Evolutionary conservation across 2,888 invertebrate species (phyloP), one percentile per base, ranked within the genome.

Genomic region (Tenthredo amoena): DNA sequence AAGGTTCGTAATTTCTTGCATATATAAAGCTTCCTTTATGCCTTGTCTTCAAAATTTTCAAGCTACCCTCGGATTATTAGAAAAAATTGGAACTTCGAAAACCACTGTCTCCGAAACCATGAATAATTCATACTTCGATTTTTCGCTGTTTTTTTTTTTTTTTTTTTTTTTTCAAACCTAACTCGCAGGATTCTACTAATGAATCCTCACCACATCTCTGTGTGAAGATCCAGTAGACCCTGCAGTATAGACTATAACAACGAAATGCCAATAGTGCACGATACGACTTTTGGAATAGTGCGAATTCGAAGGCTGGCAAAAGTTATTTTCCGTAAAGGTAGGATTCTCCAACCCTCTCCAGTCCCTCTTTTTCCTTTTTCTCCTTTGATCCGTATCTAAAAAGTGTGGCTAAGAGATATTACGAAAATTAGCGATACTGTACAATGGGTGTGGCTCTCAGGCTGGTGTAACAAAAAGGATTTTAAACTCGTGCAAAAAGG

Each of bases 401-500:
- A 43, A 43, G 12, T 43, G 43, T 43, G 74, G 21, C 74, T n/a
- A 4, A 74, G 74, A 74, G 74, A 74, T 21, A 43, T 43, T 74
- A 40, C 15, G 40, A 34, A 77, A 77, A 77, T 50, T 47, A 77
- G 50, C 26, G 50, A 40, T 31, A 50, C 50, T 4, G 18, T 77
- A 77, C 34, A 77, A 77, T 77, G 26, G 31, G 50, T 50, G 40
- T 26, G 77, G 55, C 50, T 55, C 21, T 40, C 55, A n/a, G 15
- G 18, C 34, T 50, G 12, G 31, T 74, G 5, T 9, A 55, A 77
- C 76, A 84, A 58, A 84, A 84, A 84, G 50, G 76, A n/a, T 84
- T 84, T 58, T 76, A 37, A 74, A 58, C 76, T 74, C 40, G 58
- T n/a, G 58, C 58, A 76, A 84, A 84, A 84, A 84, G 55, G 71